Conservation (phyloP, 1,140 invertebrate species). For the Goniozus legneri region DNA sequence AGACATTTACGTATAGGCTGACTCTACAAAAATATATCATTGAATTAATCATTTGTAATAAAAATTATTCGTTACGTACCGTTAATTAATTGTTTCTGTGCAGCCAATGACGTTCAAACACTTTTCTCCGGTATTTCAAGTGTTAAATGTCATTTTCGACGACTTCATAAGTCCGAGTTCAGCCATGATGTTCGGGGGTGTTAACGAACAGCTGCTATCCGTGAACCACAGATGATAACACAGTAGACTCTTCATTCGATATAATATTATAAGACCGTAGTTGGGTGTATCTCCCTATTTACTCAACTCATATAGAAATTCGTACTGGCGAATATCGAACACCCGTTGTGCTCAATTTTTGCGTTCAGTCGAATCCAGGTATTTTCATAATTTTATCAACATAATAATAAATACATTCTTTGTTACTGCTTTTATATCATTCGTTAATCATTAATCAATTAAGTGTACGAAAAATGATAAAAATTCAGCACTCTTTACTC, state of each 20-base stretch:
- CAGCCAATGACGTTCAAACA: conserved; percentile 8
- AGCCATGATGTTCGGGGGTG: conserved; percentile 36
- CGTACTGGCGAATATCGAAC: no score
- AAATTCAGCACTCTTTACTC: no score
- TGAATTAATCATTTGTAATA: conserved; percentile 6
- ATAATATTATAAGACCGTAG: background rate
- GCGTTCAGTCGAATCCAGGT: no score
- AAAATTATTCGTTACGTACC: background rate
- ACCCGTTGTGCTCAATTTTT: no score
- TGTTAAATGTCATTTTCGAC: conserved; percentile 30
- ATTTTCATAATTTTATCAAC: no score
- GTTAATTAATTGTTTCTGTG: conserved; percentile 7
- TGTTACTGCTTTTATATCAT: no score
- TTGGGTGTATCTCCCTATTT: no score
- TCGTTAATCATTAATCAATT: no score
- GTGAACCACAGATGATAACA: background rate
- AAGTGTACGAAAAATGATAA: no score
- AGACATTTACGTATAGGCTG: conserved; percentile 19
- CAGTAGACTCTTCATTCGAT: background rate
- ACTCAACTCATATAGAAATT: no score
- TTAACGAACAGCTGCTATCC: conserved; percentile 31
- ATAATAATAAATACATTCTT: no score
- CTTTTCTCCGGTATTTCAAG: conserved; percentile 20
- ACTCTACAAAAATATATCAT: conserved; percentile 20
- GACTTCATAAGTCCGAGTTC: conserved; percentile 28